phyloP scores from a whole-genome alignment of 2,797 vertebrate species.

The Linurgus olivaceus region DNA sequence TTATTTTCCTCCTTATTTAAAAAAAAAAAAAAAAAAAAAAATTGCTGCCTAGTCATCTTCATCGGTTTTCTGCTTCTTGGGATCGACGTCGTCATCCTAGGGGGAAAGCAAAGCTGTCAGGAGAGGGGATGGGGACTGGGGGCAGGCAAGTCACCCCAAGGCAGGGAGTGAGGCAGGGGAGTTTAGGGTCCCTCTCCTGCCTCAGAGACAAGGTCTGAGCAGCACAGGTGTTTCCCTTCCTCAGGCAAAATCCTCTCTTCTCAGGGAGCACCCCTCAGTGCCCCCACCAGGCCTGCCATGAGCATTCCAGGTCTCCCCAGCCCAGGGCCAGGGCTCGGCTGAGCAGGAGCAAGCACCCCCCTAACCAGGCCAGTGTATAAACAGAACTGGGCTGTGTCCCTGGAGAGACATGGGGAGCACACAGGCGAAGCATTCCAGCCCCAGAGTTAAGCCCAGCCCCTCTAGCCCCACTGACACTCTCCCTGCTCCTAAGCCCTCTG shows the following conservation, averaged over 20 bases:
- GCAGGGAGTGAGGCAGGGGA: background rate
- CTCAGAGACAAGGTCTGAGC: background rate
- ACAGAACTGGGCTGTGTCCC: background rate
- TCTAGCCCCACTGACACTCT: rapidly evolving
- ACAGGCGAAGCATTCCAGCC: background rate
- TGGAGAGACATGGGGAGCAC: rapidly evolving
- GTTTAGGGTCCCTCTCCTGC: rapidly evolving
- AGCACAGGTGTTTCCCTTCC: background rate
- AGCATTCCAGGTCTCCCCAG: background rate
- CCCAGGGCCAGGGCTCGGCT: rapidly evolving
- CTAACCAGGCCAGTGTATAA: background rate
- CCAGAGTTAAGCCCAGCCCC: background rate
- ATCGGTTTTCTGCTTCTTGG: constrained; percentile 92
- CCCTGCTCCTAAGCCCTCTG: background rate
- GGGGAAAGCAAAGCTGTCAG: background rate
- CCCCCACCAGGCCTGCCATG: rapidly evolving
- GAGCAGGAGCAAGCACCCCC: rapidly evolving
- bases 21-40: constrained; percentile 40
- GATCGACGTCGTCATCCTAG: constrained; percentile 84
- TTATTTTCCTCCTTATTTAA: constrained; percentile 65
- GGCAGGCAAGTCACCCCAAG: rapidly evolving
- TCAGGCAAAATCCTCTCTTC: background rate
- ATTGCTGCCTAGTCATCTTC: constrained; percentile 81
- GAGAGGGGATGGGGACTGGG: rapidly evolving
- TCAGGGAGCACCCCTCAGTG: rapidly evolving